Conservation (phyloP, 2,888 invertebrate species). For the Acheta domesticus region DNA sequence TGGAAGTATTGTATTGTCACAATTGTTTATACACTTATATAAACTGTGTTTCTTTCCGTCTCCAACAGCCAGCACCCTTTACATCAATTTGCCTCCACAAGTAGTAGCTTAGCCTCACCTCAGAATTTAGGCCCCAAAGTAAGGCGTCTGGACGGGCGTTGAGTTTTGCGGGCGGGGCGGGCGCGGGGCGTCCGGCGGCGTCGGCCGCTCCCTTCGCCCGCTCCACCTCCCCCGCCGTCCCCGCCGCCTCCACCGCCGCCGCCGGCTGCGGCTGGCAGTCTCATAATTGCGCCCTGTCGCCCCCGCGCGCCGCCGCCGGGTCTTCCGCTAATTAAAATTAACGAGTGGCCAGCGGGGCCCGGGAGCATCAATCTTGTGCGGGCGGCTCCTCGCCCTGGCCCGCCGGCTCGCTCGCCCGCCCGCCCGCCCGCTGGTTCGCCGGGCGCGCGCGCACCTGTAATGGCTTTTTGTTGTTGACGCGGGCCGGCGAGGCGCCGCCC, state of each 20-base stretch:
- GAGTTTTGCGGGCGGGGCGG: too few species aligned
- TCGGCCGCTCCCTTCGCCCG: not conserved
- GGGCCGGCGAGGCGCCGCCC: not conserved
- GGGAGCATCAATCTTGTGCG: not conserved
- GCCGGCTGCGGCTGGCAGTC: slow-evolving; percentile 18
- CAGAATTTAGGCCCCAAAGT: too few species aligned
- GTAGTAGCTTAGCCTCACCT: too few species aligned
- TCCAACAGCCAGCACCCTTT: too few species aligned
- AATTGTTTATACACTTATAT: too few species aligned
- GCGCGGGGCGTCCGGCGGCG: not conserved
- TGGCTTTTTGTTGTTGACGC: slow-evolving; percentile 12
- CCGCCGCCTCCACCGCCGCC: not conserved
- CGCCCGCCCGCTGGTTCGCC: not conserved
- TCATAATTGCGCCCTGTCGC: slow-evolving; percentile 2
- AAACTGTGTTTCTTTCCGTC: too few species aligned
- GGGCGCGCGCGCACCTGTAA: not conserved
- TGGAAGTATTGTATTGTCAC: too few species aligned
- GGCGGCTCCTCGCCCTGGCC: not conserved
- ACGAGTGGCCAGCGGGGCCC: not conserved
- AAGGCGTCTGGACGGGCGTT: too few species aligned
- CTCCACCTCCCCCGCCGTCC: not conserved
- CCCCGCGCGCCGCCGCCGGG: slow-evolving; percentile 9
- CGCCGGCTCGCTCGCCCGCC: not conserved
- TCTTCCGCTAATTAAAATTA: slow-evolving; percentile 18
- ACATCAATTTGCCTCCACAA: too few species aligned